Percentiles rank a stretch among this genome's conserved stretches.
phyloP scores from a whole-genome alignment of 1,140 invertebrate genomes.

The Rhopalosiphum padi region DNA sequence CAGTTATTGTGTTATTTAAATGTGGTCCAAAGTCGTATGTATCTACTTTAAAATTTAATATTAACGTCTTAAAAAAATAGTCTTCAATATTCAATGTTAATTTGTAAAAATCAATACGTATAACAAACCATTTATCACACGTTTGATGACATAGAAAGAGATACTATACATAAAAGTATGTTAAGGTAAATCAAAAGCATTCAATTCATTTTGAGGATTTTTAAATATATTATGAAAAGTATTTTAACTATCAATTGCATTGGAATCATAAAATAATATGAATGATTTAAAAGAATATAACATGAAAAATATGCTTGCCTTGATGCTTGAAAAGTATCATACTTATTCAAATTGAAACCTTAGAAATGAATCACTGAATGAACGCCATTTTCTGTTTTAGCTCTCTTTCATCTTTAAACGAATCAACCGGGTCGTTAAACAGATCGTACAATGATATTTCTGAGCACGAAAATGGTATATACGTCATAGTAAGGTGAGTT shows the following conservation, averaged over 20 bases:
- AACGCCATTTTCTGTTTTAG: not conserved
- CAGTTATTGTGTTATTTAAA: not conserved
- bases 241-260: not conserved
- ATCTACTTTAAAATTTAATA: not conserved
- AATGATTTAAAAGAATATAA: not conserved
- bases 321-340: not conserved
- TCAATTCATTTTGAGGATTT: not conserved
- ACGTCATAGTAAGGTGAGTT: constrained; percentile 38
- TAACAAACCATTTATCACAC: constrained; percentile 21
- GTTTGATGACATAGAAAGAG: not conserved
- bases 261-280: not conserved
- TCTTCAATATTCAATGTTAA: constrained; percentile 16
- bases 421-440: constrained; percentile 31
- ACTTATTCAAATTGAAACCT: not conserved
- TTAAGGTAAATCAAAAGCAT: not conserved
- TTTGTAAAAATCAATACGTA: constrained; percentile 18
- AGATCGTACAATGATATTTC: constrained; percentile 45
- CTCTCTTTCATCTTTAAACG: constrained; percentile 24
- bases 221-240: not conserved
- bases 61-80: not conserved
- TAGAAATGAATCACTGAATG: not conserved
- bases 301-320: not conserved
- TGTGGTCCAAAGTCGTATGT: not conserved
- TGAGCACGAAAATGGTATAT: constrained; percentile 45
- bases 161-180: not conserved